Percentiles rank a stretch among this genome's conserved stretches.
These are phyloP conservation scores for Chaunax sp. DNA, from an alignment of 2,797 vertebrate genomes.

Conservation along the genomic window DNA sequence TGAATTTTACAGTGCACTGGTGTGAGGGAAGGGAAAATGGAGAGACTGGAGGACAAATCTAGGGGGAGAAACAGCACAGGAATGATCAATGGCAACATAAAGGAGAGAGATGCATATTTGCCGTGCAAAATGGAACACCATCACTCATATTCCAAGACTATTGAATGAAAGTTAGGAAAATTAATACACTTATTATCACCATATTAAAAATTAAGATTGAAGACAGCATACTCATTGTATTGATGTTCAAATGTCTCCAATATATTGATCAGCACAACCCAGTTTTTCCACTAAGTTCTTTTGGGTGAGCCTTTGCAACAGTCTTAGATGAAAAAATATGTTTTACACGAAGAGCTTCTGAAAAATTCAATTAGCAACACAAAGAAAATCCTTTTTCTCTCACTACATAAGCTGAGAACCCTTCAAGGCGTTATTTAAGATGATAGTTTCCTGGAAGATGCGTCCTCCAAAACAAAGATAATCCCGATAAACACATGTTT, in stretches of 20 bases:
- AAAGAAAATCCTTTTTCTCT: constrained; percentile 10
- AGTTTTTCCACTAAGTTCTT: constrained; percentile 49
- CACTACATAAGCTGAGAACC: neutral
- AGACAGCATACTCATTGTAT: constrained; percentile 56
- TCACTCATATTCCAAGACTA: constrained; percentile 73
- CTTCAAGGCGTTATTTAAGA: constrained; percentile 26
- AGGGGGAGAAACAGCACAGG: constrained; percentile 47
- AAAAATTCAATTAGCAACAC: constrained; percentile 34
- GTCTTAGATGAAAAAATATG: constrained; percentile 5
- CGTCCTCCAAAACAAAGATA: constrained; percentile 40
- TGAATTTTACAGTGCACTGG: constrained; percentile 73
- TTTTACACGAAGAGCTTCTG: neutral
- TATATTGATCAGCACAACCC: constrained; percentile 71
- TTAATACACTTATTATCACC: constrained; percentile 81
- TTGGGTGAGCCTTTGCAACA: constrained; percentile 10
- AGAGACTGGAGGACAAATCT: constrained; percentile 64
- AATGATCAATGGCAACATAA: constrained; percentile 73
- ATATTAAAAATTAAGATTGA: constrained; percentile 81
- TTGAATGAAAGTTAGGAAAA: constrained; percentile 78
- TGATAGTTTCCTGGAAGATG: constrained; percentile 30
- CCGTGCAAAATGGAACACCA: constrained; percentile 65
- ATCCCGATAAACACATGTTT: constrained; percentile 51
- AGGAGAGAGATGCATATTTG: constrained; percentile 65
- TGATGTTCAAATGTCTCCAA: constrained; percentile 75
- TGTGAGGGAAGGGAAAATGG: constrained; percentile 64